phyloP scores from a whole-genome alignment of 1,140 invertebrate genomes.

The Conus betulinus region DNA sequence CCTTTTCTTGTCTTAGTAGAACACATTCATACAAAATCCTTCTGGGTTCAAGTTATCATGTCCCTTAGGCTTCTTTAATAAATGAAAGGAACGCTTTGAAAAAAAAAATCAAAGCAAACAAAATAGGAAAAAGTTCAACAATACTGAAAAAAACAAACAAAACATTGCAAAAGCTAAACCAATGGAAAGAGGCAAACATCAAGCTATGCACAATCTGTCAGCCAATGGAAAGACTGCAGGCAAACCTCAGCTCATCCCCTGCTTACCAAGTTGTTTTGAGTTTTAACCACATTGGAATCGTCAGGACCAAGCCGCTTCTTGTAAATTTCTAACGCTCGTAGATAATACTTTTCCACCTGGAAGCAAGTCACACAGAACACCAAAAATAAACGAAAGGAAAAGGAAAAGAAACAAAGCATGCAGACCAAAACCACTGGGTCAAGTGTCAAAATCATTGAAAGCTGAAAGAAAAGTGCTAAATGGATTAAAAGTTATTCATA shows the following conservation, averaged over 20 bases:
- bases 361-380: slow-evolving; percentile 37
- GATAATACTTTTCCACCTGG: slow-evolving; percentile 93
- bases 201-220: background rate
- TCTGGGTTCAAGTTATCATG: too few relatives aligned
- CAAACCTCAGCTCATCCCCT: background rate
- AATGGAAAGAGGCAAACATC: too few relatives aligned
- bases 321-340: slow-evolving; percentile 97
- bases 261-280: slow-evolving; percentile 94
- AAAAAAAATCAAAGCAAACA: too few relatives aligned
- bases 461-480: background rate
- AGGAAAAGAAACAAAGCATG: slow-evolving; percentile 42
- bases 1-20: too few relatives aligned
- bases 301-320: slow-evolving; percentile 96
- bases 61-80: too few relatives aligned
- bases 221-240: background rate
- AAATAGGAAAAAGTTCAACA: background rate
- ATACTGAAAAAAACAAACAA: background rate
- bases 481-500: background rate
- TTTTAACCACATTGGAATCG: slow-evolving; percentile 99
- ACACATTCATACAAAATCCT: too few relatives aligned
- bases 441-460: background rate
- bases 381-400: slow-evolving; percentile 23
- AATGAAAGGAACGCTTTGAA: too few relatives aligned
- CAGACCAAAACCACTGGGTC: slow-evolving; percentile 39
- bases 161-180: too few relatives aligned